Percentiles rank a stretch among this genome's conserved stretches.
Evolutionary conservation across 2,797 vertebrate species (phyloP).

Genomic region (Channallabes apus): DNA sequence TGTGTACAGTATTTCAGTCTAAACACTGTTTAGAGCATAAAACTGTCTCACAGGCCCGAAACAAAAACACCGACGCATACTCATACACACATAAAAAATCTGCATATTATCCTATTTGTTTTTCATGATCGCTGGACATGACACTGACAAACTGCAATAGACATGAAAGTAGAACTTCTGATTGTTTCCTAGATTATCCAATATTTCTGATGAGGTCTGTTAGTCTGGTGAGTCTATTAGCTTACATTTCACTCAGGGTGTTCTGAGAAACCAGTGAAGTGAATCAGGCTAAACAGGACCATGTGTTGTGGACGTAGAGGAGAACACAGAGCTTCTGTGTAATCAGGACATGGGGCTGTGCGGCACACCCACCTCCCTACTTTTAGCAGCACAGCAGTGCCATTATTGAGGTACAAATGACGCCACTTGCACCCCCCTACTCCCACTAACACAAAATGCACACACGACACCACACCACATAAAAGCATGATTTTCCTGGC

Average conservation of each 20-base stretch:
- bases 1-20: slow-evolving; percentile 9
- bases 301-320: slow-evolving; percentile 57
- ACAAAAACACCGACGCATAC: background rate
- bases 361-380: slow-evolving; percentile 67
- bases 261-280: slow-evolving; percentile 33
- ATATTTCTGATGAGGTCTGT: slow-evolving; percentile 25
- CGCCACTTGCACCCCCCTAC: slow-evolving; percentile 62
- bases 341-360: slow-evolving; percentile 66
- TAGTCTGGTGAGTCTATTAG: slow-evolving; percentile 2
- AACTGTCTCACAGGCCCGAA: background rate
- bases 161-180: background rate
- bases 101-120: background rate
- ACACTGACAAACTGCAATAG: slow-evolving; percentile 6
- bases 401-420: slow-evolving; percentile 72
- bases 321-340: slow-evolving; percentile 78
- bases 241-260: slow-evolving; percentile 9
- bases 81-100: background rate
- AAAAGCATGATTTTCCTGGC: slow-evolving; percentile 40
- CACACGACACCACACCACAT: slow-evolving; percentile 41
- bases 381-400: slow-evolving; percentile 68
- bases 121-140: background rate
- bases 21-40: background rate
- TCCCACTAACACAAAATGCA: slow-evolving; percentile 34
- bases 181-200: background rate
- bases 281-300: slow-evolving; percentile 50